Conservation (phyloP, 1,140 invertebrate species). For the Eueides isabella region DNA sequence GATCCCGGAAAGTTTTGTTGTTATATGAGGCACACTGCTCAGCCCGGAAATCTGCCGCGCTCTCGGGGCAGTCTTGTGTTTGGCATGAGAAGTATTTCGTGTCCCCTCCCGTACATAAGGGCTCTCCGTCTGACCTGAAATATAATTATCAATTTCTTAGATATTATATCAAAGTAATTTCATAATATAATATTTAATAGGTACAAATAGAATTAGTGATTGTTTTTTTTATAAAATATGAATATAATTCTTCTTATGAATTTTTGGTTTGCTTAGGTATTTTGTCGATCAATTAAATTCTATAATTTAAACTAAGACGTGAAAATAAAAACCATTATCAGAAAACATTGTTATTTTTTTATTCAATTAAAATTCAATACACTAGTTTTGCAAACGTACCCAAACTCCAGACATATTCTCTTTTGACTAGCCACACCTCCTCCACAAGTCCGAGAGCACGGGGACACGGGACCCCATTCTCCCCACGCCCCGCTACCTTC, state of each 20-base stretch:
- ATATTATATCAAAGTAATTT: not conserved
- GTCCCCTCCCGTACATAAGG: conserved; percentile 87
- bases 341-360: too few relatives aligned
- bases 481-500: conserved; percentile 85
- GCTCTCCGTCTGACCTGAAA: conserved; percentile 82
- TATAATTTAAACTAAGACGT: too few relatives aligned
- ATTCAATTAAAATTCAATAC: too few relatives aligned
- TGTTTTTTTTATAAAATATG: too few relatives aligned
- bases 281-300: too few relatives aligned
- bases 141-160: not conserved
- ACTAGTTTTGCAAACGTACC: conserved; percentile 76
- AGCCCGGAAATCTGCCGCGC: conserved; percentile 89
- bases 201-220: too few relatives aligned
- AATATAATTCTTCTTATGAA: too few relatives aligned
- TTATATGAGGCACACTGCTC: conserved; percentile 94
- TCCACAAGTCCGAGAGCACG: conserved; percentile 93
- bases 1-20: conserved; percentile 87
- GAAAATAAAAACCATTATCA: too few relatives aligned
- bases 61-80: conserved; percentile 92
- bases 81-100: conserved; percentile 95
- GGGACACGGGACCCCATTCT: conserved; percentile 88
- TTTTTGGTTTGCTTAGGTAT: too few relatives aligned
- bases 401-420: conserved; percentile 86
- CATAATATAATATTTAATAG: too few relatives aligned
- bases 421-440: conserved; percentile 92